Evolutionary conservation across 1,140 invertebrate species (phyloP).

Genomic region (Drosophila jambulina): DNA sequence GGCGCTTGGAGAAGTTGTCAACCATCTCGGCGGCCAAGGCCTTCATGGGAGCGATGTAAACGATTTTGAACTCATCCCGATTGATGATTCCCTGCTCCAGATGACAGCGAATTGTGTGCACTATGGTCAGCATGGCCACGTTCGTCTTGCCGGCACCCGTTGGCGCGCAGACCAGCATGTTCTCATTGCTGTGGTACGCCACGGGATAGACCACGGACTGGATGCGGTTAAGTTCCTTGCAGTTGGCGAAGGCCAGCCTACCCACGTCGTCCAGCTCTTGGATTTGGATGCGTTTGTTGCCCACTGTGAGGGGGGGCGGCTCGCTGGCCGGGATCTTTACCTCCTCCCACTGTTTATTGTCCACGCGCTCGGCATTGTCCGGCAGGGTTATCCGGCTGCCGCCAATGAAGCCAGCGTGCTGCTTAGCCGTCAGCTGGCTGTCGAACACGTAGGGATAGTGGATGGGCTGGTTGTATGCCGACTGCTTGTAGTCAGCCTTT

Average conservation of each 20-base stretch:
- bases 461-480: constrained; percentile 67
- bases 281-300: constrained; percentile 90
- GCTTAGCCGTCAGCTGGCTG: constrained; percentile 89
- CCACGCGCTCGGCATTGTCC: constrained; percentile 90
- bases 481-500: constrained; percentile 46
- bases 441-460: constrained; percentile 95
- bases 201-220: constrained; percentile 98
- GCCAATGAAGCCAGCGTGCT: constrained; percentile 91
- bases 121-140: constrained; percentile 96
- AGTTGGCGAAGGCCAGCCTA: constrained; percentile 94
- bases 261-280: constrained; percentile 93
- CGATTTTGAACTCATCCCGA: constrained; percentile 98
- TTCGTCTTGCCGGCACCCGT: constrained; percentile 99
- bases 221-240: constrained; percentile 95
- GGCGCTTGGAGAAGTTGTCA: constrained; percentile 94
- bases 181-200: constrained; percentile 98
- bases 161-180: constrained; percentile 97
- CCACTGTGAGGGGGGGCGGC: constrained; percentile 88
- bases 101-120: constrained; percentile 95
- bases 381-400: constrained; percentile 93
- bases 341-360: constrained; percentile 93
- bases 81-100: constrained; percentile 92
- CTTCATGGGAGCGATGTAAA: constrained; percentile 99
- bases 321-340: constrained; percentile 93
- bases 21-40: constrained; percentile 99